Evolutionary conservation across 2,888 invertebrate genomes (phyloP), one percentile per base, ranked within the genome.

Genomic region (Hemithea aestivaria): DNA sequence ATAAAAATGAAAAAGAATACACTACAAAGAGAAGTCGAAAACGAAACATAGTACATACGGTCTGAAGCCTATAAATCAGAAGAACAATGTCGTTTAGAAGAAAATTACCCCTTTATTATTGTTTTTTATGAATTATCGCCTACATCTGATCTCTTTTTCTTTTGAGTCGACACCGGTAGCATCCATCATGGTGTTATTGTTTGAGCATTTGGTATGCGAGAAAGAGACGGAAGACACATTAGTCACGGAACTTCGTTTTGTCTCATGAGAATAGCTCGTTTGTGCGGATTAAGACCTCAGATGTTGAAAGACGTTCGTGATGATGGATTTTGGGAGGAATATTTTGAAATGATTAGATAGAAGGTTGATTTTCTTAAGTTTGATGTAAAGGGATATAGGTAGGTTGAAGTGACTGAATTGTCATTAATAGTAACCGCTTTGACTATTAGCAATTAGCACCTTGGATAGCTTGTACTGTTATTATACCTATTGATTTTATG

Each of bases 91-190:
- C 61, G 58, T 65, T 58, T 60, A 45, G 53, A 53, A 63, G 60
- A 55, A 68, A 70, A 75, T 74, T 70, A 71, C 65, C 62, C 65
- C 62, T 66, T 73, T 75, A 73, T 77, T 76, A 73, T 77, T 69
- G 60, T 74, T 74, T 73, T 77, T 74, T 73, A 78, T 80, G 77
- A 82, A 80, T 81, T 80, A 83, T 81, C 72, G 73, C 62, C 68
- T 67, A 66, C 75, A 69, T 69, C 63, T 73, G 67, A 73, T 66
- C 64, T 73, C 62, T 68, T 73, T 74, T 75, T 75, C 69, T 70
- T 78, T 78, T 73, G 68, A 73, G 58, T 53, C 46, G 53, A 62
- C 63, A 66, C 69, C 68, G 72, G 73, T 68, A 74, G 73, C 81
- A 82, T 83, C 62, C 68, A 76, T 83, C 82, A 81, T 67, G 58